These are phyloP conservation scores for Philypnodon macrostomus DNA, from an alignment of 2,797 vertebrate genomes.

Conservation along the genomic window DNA sequence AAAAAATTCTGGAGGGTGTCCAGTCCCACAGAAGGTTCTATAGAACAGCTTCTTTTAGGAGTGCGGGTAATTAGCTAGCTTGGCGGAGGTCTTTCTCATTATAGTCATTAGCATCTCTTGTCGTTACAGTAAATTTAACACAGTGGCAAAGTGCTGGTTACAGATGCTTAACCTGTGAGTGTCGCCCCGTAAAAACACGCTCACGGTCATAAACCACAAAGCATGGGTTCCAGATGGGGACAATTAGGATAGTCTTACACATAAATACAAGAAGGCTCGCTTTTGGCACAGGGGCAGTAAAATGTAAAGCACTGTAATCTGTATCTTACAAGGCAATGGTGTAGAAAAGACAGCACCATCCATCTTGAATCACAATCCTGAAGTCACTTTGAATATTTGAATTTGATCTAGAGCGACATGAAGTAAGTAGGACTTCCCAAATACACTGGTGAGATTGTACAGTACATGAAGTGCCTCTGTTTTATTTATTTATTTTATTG, in stretches of 20 bases:
- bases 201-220: slow-evolving; percentile 27
- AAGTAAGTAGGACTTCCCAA: too few relatives aligned
- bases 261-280: slow-evolving; percentile 37
- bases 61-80: too few relatives aligned
- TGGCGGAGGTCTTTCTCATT: too few relatives aligned
- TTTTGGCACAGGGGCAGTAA: slow-evolving; percentile 23
- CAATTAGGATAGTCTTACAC: slow-evolving; percentile 52
- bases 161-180: slow-evolving; percentile 32
- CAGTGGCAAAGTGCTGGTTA: slow-evolving; percentile 5
- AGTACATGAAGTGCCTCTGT: too few relatives aligned
- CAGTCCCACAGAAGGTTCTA: too few relatives aligned
- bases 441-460: too few relatives aligned
- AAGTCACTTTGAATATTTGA: too few relatives aligned
- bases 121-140: slow-evolving; percentile 30
- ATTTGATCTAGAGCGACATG: too few relatives aligned
- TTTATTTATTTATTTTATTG: too few relatives aligned
- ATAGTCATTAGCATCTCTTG: slow-evolving; percentile 18
- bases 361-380: too few relatives aligned
- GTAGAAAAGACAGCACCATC: slow-evolving; percentile 6
- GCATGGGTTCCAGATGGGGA: slow-evolving; percentile 55
- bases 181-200: slow-evolving; percentile 31
- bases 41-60: too few relatives aligned
- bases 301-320: slow-evolving; percentile 21
- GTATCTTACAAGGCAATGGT: slow-evolving; percentile 3
- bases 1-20: too few relatives aligned